Evolutionary conservation across 2,113 vertebrate genomes (phyloP), one percentile per base, ranked within the genome.

Genomic region (Galeopterus variegatus): DNA sequence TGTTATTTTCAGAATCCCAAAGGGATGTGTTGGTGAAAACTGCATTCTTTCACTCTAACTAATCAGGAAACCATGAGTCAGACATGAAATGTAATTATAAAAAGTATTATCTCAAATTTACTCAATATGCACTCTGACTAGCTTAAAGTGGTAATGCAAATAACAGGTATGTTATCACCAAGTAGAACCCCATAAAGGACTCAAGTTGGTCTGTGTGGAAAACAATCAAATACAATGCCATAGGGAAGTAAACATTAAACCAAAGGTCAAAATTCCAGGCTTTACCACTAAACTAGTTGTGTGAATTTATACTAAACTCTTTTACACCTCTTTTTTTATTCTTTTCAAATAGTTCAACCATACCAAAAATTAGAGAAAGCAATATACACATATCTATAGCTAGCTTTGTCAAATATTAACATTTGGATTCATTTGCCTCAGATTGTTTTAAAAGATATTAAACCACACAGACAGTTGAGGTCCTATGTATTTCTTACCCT

Each of bases 51-150:
- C 70, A 75, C 84, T 92, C 45, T 45, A 67, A 58, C 45, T 86
- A 75, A 19, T 87, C 67, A 90, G 93, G 88, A 96, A 98, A 88
- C 69, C 93, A 83, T 92, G 15, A 91, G 45, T 69, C 89, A 97
- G 83, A 92, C n/a, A 1, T 80, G 75, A 90, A 87, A 89, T 82
- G 48, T 79, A 92, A 95, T 89, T 96, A 95, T 92, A 95, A 92
- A 93, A 93, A 92, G 83, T 4, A 93, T 24, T 67, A 19, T 93
- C 89, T 89, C 9, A 6, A 67, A 93, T 89, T 69, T 92, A 88
- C 76, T 93, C 79, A 95, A 6, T 64, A 60, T 76, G 50, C 33
- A 56, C 19, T 79, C 70, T 48, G 58, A 96, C 76, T 72, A 88
- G 75, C 18, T 70, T 45, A 65, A 90, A 85, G 62, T 92, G 31